A percentile compares a stretch with the other conserved stretches of the same genome.
Evolutionary conservation across 2,113 vertebrate genomes (phyloP).

Genomic region (Ascaphus truei): DNA sequence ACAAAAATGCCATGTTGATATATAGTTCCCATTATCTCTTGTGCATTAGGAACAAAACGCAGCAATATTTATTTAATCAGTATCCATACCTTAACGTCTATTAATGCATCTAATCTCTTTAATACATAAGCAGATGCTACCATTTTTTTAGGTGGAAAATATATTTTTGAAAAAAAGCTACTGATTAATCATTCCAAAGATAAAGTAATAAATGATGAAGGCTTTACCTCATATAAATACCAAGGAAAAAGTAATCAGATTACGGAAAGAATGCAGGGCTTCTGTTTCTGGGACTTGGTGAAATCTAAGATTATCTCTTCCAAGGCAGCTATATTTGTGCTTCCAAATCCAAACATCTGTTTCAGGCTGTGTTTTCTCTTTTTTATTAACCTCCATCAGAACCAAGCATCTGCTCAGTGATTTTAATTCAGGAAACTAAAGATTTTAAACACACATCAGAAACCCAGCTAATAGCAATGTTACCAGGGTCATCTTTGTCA

Average conservation of each 20-base stretch:
- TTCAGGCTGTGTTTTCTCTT: slow-evolving; percentile 36
- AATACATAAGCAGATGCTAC: too few species aligned
- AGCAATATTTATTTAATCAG: too few species aligned
- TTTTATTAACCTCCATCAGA: slow-evolving; percentile 38
- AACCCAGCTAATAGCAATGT: slow-evolving; percentile 15
- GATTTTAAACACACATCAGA: slow-evolving; percentile 25
- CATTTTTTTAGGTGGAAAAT: too few species aligned
- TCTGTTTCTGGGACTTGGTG: slow-evolving; percentile 38
- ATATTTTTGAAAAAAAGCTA: too few species aligned
- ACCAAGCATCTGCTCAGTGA: slow-evolving; percentile 34
- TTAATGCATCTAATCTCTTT: too few species aligned
- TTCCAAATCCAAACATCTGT: slow-evolving; percentile 45
- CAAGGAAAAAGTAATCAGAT: slow-evolving; percentile 47
- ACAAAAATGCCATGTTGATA: too few species aligned
- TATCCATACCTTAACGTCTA: too few species aligned
- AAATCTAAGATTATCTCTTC: slow-evolving; percentile 49
- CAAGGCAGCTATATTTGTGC: slow-evolving; percentile 40
- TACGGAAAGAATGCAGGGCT: slow-evolving; percentile 44
- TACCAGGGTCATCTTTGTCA: not conserved
- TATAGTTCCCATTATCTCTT: too few species aligned
- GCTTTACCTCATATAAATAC: too few species aligned
- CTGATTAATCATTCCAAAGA: too few species aligned
- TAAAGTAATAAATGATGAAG: too few species aligned
- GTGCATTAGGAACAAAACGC: too few species aligned
- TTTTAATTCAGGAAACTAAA: slow-evolving; percentile 28